These are phyloP conservation scores for Laothoe populi DNA, from an alignment of 2,888 invertebrate genomes.

Conservation along the genomic window DNA sequence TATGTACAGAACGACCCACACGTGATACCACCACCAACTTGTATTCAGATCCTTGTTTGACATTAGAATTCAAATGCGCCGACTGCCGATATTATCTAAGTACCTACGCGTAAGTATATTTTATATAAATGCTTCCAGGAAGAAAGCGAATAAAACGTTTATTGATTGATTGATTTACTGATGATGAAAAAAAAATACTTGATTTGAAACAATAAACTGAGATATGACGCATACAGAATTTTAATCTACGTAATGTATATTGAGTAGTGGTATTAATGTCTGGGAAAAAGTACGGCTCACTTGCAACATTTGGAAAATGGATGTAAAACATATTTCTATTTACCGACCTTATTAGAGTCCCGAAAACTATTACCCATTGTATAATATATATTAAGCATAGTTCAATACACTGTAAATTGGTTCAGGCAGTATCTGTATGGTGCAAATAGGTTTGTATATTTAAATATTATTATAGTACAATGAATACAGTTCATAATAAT, in stretches of 20 bases:
- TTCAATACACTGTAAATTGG: conserved; percentile 40
- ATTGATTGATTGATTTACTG: conserved; percentile 22
- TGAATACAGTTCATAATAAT: conserved; percentile 35
- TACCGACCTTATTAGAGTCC: background rate
- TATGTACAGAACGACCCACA: conserved; percentile 62
- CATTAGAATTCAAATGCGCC: conserved; percentile 60
- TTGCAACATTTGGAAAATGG: background rate
- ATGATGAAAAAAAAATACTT: conserved; percentile 20
- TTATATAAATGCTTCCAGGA: conserved; percentile 28
- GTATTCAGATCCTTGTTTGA: conserved; percentile 68
- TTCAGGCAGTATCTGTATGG: conserved; percentile 41
- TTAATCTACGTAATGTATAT: conserved; percentile 8
- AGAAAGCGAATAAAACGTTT: conserved; percentile 27
- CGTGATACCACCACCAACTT: conserved; percentile 52
- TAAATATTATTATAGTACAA: conserved; percentile 48
- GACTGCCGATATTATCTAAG: conserved; percentile 38
- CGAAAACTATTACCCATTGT: background rate
- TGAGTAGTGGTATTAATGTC: too few relatives aligned
- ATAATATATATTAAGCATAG: background rate
- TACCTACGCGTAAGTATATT: conserved; percentile 31
- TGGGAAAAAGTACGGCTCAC: background rate
- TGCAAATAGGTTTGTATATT: conserved; percentile 33
- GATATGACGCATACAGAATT: conserved; percentile 12
- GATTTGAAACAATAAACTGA: conserved; percentile 25
- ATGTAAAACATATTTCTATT: background rate